These are phyloP conservation scores for Agonopterix arenella DNA, from an alignment of 2,888 invertebrate genomes.

Conservation along the genomic window DNA sequence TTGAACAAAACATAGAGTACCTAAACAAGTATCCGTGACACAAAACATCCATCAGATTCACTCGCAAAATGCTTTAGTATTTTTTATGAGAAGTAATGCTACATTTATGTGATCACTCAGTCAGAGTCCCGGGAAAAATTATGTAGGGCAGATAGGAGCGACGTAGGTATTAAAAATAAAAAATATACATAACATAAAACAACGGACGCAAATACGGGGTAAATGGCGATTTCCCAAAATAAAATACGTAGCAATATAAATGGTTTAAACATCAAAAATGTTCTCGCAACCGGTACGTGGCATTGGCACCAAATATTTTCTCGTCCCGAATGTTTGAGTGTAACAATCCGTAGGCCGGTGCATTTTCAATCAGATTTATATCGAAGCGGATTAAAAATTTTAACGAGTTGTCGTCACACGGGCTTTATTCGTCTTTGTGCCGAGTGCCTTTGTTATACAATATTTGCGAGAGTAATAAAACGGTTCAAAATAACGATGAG, in stretches of 20 bases:
- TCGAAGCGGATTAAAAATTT: slow-evolving; percentile 54
- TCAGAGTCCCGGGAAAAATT: no score
- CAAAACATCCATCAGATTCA: background rate
- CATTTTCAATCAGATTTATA: slow-evolving; percentile 63
- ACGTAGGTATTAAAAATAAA: background rate
- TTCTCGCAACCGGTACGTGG: background rate
- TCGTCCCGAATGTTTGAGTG: slow-evolving; percentile 7
- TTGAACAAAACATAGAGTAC: background rate
- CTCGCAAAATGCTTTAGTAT: background rate
- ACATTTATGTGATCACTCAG: no score
- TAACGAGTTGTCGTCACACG: slow-evolving; percentile 50
- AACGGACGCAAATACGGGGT: background rate
- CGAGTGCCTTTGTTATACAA: slow-evolving; percentile 38
- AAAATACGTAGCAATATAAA: slow-evolving; percentile 2
- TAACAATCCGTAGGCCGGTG: slow-evolving; percentile 34
- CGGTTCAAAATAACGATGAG: background rate
- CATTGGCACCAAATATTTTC: background rate
- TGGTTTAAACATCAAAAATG: background rate
- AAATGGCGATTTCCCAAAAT: background rate
- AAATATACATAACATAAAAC: background rate
- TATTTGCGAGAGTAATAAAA: slow-evolving; percentile 2
- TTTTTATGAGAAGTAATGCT: background rate
- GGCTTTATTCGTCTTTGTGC: slow-evolving; percentile 41
- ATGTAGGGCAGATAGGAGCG: no score
- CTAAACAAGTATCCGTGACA: background rate